Evolutionary conservation across 35 echinoderm and acorn worm genomes (phyloP).

Genomic region (Lytechinus variegatus): DNA sequence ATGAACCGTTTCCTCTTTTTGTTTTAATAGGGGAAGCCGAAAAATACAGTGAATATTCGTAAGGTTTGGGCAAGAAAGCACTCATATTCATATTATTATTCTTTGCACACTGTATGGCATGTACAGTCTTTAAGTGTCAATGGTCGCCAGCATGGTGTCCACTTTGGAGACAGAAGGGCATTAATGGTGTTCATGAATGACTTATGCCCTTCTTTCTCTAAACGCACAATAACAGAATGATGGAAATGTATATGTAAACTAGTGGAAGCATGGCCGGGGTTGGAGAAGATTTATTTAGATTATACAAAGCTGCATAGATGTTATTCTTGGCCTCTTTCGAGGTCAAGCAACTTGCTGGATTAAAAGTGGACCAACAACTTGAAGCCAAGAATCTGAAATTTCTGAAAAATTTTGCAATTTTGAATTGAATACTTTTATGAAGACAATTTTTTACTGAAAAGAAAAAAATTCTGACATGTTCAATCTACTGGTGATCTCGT

Average conservation of each 20-base stretch:
- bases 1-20: slow-evolving; percentile 46
- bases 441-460: too few relatives aligned
- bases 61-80: not conserved
- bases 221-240: not conserved
- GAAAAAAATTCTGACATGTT: too few relatives aligned
- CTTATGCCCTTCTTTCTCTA: too few relatives aligned
- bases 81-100: not conserved
- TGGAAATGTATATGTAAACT: not conserved
- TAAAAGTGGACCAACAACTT: not conserved
- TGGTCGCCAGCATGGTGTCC: not conserved
- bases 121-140: not conserved
- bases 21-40: not conserved
- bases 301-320: not conserved
- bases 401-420: too few relatives aligned
- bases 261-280: not conserved
- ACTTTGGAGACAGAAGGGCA: too few relatives aligned
- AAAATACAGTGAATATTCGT: not conserved
- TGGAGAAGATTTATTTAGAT: not conserved
- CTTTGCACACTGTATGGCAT: not conserved
- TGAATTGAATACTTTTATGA: too few relatives aligned
- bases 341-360: not conserved
- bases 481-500: too few relatives aligned
- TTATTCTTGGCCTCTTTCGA: not conserved
- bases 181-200: too few relatives aligned
- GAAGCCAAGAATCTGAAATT: not conserved